These are phyloP conservation scores for Nasonia longicornis DNA, from an alignment of 1,140 invertebrate species.

Conservation along the genomic window DNA sequence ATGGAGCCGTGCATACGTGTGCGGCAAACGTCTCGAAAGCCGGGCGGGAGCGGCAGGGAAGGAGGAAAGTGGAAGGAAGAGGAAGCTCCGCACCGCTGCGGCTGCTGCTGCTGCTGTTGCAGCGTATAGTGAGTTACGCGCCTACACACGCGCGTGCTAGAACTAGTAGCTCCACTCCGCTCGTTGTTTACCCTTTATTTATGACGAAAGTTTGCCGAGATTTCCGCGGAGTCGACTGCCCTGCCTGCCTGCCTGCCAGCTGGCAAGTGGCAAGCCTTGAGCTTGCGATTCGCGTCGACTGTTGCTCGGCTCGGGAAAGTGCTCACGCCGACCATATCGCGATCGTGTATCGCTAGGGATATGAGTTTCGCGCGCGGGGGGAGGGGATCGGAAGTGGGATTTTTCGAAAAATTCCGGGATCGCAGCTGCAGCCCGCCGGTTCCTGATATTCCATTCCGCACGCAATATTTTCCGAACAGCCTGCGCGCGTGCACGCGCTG, in stretches of 20 bases:
- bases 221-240: conserved; percentile 51
- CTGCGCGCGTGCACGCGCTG: not conserved
- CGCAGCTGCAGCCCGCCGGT: not conserved
- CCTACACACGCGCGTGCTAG: conserved; percentile 1
- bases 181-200: conserved; percentile 68
- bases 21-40: not conserved
- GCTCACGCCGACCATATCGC: not conserved
- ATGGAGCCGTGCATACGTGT: not conserved
- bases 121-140: conserved; percentile 49
- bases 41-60: conserved; percentile 18
- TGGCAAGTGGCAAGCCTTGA: conserved; percentile 40
- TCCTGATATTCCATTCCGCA: no score
- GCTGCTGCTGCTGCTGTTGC: conserved; percentile 8
- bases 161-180: conserved; percentile 40
- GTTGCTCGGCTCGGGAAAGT: not conserved
- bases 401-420: not conserved
- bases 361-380: not conserved
- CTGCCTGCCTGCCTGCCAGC: conserved; percentile 35
- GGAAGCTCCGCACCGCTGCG: conserved; percentile 48
- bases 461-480: conserved; percentile 1
- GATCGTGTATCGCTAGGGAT: not conserved
- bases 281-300: not conserved
- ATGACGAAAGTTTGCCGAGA: conserved; percentile 67
- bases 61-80: conserved; percentile 46
- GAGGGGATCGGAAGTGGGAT: not conserved